Evolutionary conservation across 2,888 invertebrate genomes (phyloP).

Genomic region (Apeira syringaria): DNA sequence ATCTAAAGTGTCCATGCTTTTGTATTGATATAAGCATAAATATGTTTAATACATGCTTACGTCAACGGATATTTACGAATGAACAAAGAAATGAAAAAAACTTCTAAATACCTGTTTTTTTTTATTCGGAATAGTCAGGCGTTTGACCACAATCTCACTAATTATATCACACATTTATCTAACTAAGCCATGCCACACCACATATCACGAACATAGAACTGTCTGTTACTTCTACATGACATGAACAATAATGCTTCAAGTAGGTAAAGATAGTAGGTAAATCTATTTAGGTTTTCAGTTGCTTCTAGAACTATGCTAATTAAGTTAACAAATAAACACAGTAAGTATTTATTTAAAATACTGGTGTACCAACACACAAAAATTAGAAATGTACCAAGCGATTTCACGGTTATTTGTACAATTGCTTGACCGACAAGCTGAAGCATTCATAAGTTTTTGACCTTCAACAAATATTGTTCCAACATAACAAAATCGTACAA

Average conservation of each 20-base stretch:
- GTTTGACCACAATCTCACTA: no score
- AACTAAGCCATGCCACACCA: no score
- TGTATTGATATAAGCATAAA: no score
- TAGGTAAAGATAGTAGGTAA: neutral
- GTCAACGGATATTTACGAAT: neutral
- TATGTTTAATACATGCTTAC: no score
- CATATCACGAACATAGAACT: no score
- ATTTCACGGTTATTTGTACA: slow-evolving; percentile 10
- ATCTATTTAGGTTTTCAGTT: slow-evolving; percentile 1
- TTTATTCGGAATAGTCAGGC: no score
- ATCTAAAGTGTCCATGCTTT: no score
- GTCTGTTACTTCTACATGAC: no score
- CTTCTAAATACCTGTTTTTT: neutral
- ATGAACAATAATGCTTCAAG: no score
- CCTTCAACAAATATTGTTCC: slow-evolving; percentile 14
- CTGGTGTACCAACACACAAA: slow-evolving; percentile 16
- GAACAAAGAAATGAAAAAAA: neutral
- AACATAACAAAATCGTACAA: no score
- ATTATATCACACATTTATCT: no score
- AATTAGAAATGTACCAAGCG: slow-evolving; percentile 5
- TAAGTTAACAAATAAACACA: slow-evolving; percentile 4
- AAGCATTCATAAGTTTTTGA: slow-evolving; percentile 14
- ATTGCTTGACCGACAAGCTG: slow-evolving; percentile 9
- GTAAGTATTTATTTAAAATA: slow-evolving; percentile 8
- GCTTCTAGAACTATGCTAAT: slow-evolving; percentile 5